A percentile compares a stretch with the other conserved stretches of the same genome.
These are phyloP conservation scores for Zapus hudsonius DNA, from an alignment of 2,113 vertebrate species.

Conservation along the genomic window DNA sequence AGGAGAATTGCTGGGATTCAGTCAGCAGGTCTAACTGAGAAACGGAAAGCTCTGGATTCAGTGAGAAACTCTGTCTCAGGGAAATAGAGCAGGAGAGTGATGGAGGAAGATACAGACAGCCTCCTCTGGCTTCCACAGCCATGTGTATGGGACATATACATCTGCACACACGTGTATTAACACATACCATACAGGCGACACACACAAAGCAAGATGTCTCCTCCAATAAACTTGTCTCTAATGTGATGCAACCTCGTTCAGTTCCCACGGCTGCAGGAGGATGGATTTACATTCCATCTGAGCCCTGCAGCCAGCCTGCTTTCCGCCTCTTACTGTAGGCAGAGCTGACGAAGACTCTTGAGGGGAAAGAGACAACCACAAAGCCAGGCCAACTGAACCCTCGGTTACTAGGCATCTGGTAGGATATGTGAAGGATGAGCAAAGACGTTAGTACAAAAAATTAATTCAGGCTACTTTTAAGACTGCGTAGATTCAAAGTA, in stretches of 20 bases:
- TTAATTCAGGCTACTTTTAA: too few species aligned
- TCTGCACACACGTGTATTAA: too few species aligned
- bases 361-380: background rate
- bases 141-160: too few species aligned
- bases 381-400: background rate
- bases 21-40: too few species aligned
- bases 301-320: background rate
- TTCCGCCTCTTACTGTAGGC: background rate
- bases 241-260: background rate
- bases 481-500: background rate
- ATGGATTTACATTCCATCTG: background rate
- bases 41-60: too few species aligned
- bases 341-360: background rate
- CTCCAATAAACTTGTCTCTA: background rate
- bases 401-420: background rate
- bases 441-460: background rate
- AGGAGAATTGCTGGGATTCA: too few species aligned
- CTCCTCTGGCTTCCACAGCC: too few species aligned
- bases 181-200: too few species aligned
- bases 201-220: background rate
- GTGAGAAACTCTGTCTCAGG: too few species aligned
- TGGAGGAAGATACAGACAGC: too few species aligned
- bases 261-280: background rate
- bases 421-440: background rate
- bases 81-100: too few species aligned